Evolutionary conservation across 2,888 invertebrate species (phyloP).

Genomic region (Drosophila tanythrix): DNA sequence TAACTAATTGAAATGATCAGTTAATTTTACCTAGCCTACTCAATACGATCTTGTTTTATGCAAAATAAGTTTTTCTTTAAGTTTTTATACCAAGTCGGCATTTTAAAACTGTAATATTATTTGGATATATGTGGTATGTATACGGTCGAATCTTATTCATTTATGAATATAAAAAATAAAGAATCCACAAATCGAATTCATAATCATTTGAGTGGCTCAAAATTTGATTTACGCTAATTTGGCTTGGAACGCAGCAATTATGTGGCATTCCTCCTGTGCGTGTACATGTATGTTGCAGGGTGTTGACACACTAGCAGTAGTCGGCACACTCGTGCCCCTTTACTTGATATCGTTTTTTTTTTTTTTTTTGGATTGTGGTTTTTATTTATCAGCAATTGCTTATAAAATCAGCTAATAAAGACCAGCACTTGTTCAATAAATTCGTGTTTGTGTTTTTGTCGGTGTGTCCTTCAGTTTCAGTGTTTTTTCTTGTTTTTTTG

Average conservation of each 20-base stretch:
- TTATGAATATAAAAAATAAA: neutral
- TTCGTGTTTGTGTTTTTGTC: slow-evolving; percentile 9
- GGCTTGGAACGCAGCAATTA: neutral
- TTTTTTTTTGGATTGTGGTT: neutral
- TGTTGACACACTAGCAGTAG: neutral
- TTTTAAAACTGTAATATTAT: too few relatives aligned
- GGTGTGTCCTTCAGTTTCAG: slow-evolving; percentile 43
- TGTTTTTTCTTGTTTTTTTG: neutral
- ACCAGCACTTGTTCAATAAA: slow-evolving; percentile 14
- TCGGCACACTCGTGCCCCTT: neutral
- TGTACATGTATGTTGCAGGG: neutral
- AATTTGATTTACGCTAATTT: neutral
- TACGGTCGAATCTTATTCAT: neutral
- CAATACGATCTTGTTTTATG: neutral
- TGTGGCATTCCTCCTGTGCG: neutral
- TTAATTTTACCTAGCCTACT: neutral
- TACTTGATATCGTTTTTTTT: neutral
- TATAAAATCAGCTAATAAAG: slow-evolving; percentile 37
- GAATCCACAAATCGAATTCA: neutral
- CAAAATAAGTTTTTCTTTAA: neutral
- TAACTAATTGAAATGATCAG: neutral
- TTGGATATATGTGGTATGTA: neutral
- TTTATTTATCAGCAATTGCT: slow-evolving; percentile 28
- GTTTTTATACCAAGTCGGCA: neutral
- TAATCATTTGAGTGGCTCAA: neutral